These are phyloP conservation scores for Psittacula cyanocephala DNA, from an alignment of 2,113 vertebrate genomes.

Conservation along the genomic window DNA sequence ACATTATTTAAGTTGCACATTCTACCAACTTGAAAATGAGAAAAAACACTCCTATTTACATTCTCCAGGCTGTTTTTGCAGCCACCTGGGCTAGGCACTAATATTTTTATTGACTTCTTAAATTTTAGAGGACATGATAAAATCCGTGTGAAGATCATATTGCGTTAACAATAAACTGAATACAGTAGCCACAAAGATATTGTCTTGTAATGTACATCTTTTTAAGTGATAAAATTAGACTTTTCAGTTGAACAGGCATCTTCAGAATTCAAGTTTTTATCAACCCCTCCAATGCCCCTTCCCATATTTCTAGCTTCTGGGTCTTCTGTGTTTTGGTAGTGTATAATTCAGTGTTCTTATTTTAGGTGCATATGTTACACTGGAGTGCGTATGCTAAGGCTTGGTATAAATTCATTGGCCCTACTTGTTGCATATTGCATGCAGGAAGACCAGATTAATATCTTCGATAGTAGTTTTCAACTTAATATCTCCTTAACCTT, in stretches of 20 bases:
- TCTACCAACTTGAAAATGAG: neutral
- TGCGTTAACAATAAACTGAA: neutral
- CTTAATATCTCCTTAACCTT: neutral
- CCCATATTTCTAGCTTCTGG: neutral
- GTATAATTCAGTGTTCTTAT: neutral
- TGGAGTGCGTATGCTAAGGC: neutral
- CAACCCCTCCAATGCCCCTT: neutral
- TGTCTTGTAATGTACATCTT: neutral
- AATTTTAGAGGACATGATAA: neutral
- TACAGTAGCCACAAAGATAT: neutral
- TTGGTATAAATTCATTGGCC: neutral
- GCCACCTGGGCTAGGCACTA: neutral
- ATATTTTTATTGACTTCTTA: neutral
- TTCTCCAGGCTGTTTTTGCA: neutral
- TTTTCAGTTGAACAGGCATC: neutral
- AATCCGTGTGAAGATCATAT: neutral
- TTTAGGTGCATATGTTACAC: neutral
- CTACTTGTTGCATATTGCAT: neutral
- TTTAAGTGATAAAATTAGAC: neutral
- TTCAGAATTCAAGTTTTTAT: neutral
- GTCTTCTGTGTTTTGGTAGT: neutral
- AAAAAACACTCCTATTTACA: neutral
- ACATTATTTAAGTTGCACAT: neutral
- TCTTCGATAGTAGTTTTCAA: neutral
- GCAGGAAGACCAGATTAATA: neutral